Evolutionary conservation across 1,140 invertebrate genomes (phyloP).

Genomic region (Helicoverpa zea): DNA sequence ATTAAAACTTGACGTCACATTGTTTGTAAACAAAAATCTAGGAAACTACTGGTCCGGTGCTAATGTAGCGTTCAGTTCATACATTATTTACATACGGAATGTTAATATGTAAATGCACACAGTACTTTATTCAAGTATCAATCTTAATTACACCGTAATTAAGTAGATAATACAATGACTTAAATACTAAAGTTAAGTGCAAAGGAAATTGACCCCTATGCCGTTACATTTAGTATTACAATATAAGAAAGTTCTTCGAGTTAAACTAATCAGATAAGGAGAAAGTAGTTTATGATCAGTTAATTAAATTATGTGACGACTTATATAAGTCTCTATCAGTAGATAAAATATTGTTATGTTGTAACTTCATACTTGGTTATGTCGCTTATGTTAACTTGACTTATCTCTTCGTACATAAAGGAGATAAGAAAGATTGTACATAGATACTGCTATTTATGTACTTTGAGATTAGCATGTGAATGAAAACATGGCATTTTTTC

Average conservation of each 20-base stretch:
- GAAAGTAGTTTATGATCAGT: conserved; percentile 5
- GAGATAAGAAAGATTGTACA: no score
- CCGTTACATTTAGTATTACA: neutral
- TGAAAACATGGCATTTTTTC: no score
- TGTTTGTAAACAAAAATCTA: conserved; percentile 24
- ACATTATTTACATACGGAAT: neutral
- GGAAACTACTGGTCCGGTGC: neutral
- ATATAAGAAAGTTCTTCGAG: neutral
- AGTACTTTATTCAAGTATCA: neutral
- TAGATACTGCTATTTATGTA: no score
- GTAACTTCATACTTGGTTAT: neutral
- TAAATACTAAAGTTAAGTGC: neutral
- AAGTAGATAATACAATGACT: neutral
- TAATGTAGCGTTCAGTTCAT: neutral
- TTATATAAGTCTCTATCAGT: neutral
- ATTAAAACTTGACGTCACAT: neutral
- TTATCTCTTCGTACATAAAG: neutral
- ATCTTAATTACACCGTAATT: neutral
- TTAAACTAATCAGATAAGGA: neutral
- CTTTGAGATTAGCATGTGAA: no score
- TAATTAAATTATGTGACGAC: conserved; percentile 13
- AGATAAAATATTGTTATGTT: neutral
- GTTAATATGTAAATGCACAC: neutral
- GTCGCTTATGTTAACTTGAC: neutral
- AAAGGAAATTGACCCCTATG: neutral